Conservation (phyloP, 1,140 invertebrate species). For the Stegodyphus dumicola region DNA sequence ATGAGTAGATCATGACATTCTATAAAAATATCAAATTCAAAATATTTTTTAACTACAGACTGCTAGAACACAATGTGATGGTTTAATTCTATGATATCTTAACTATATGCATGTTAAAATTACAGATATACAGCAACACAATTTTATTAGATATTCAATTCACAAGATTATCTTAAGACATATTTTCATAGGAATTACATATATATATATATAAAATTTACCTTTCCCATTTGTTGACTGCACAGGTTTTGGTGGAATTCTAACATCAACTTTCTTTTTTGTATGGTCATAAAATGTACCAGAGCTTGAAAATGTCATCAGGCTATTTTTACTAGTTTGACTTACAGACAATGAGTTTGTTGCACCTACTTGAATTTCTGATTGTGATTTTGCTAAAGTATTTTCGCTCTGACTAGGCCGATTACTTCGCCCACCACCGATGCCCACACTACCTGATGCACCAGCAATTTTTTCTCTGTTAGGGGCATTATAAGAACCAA, state of each 20-base stretch:
- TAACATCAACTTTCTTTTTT: conserved; percentile 44
- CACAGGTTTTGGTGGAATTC: conserved; percentile 43
- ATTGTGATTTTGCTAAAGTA: conserved; percentile 50
- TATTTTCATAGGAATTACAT: no score
- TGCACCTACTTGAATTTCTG: conserved; percentile 50
- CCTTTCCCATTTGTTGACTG: conserved; percentile 45
- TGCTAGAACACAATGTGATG: no score
- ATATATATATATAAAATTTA: background rate
- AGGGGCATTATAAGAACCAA: conserved; percentile 18
- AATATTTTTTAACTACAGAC: no score
- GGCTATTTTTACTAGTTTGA: conserved; percentile 54
- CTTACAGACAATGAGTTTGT: conserved; percentile 56
- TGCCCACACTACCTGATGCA: conserved; percentile 23
- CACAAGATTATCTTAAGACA: no score
- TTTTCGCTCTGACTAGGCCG: conserved; percentile 48
- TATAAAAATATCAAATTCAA: no score
- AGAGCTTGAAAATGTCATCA: conserved; percentile 57
- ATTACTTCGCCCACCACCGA: conserved; percentile 42
- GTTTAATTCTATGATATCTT: no score
- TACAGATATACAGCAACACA: no score
- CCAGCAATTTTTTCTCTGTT: conserved; percentile 1
- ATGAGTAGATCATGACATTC: no score
- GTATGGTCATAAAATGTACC: conserved; percentile 56
- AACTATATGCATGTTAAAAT: no score
- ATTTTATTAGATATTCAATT: no score